Conservation (phyloP, 2,888 invertebrate species). For the Timema cristinae region DNA sequence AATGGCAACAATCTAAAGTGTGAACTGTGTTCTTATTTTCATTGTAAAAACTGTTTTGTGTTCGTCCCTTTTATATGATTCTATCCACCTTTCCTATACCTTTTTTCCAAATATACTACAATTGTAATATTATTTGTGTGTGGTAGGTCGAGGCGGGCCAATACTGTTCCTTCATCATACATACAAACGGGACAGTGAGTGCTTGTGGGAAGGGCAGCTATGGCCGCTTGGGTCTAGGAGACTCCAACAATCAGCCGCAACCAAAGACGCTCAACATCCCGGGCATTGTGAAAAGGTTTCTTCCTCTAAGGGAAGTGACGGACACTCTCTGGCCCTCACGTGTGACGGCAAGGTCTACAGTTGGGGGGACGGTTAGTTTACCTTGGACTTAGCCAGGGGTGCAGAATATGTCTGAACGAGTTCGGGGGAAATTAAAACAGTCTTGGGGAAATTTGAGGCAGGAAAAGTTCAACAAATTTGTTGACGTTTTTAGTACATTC, state of each 20-base stretch:
- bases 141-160: constrained; percentile 58
- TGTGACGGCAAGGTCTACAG: constrained; percentile 52
- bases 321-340: constrained; percentile 53
- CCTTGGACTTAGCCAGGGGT: constrained; percentile 3
- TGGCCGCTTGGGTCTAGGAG: constrained; percentile 59
- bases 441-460: too few relatives aligned
- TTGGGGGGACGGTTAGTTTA: constrained; percentile 53
- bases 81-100: too few relatives aligned
- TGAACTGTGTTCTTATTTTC: too few relatives aligned
- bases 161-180: constrained; percentile 59
- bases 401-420: too few relatives aligned
- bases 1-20: too few relatives aligned
- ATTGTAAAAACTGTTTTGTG: too few relatives aligned
- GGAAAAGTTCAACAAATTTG: too few relatives aligned
- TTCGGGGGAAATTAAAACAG: too few relatives aligned
- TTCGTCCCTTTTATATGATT: too few relatives aligned
- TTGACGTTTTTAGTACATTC: too few relatives aligned
- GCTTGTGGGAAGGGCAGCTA: constrained; percentile 62
- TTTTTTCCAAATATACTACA: too few relatives aligned
- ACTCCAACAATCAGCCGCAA: constrained; percentile 55
- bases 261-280: constrained; percentile 55
- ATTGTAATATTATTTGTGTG: not conserved
- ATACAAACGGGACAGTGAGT: constrained; percentile 54
- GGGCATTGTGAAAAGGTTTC: constrained; percentile 50
- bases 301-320: constrained; percentile 56